Base-by-base conservation (phyloP, 2,888 invertebrate species). In the Alviniconcha strummeri region DNA sequence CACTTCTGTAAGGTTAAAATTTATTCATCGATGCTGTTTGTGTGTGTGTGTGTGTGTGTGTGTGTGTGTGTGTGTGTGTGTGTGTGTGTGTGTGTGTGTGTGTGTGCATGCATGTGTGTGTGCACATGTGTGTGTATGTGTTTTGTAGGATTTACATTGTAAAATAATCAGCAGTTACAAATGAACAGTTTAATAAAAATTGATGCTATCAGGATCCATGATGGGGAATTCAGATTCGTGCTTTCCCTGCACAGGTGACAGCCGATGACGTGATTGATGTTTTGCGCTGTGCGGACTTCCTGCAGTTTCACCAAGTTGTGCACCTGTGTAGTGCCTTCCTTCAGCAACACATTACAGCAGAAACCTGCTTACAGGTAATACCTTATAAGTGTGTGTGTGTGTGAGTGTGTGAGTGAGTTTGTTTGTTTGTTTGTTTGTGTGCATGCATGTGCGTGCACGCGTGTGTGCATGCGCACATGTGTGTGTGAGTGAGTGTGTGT, bases 271-370 rank as follows among this genome's bases (percentile, higher is more conserved):
- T 86, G n/a, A 83, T 86, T 8, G 86, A 86, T 54, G 79, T 84
- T 1, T 36, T 86, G 8, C 80, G 83, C 55, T 84, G 84, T 83
- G 86, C 86, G 0, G 84, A 86, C 55, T 86, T 86, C 54, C 81
- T 86, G n/a, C 84, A 84, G 81, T 83, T 86, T 57, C 80, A 81
- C 19, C 71, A 81, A 4, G 80, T 86, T 36, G 84, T 86, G 5
- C 80, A 86, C n/a, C 57, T 81, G 7, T 86, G 86, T 55, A 81
- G 83, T 64, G 78, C 81, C 17, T 82, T 86, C 52, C 60, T 86
- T 7, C 75, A 81, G 11, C 86, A 86, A 64, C 84, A 86, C 55
- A 80, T 86, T 52, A 79, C 82, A 17, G 19, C 17, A 8, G 84
- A 86, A 15, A 86, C 84, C 54, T 86, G 86, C 75, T 78, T 84